Evolutionary conservation across 2,113 vertebrate species (phyloP), one percentile per base, ranked within the genome.

Genomic region (Rostratula benghalensis): DNA sequence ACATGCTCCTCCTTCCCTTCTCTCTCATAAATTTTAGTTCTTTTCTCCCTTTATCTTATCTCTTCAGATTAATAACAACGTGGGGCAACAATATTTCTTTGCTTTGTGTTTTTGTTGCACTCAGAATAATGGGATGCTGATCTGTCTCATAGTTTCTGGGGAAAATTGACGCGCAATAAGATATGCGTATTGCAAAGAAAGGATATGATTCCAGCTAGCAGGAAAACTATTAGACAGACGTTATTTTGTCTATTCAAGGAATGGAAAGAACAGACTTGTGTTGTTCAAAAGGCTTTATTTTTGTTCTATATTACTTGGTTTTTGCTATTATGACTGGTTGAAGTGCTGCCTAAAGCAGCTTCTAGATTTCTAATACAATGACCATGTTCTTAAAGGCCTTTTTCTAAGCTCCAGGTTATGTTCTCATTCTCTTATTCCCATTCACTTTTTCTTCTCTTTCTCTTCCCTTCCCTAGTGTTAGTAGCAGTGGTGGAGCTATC

Each of bases 291-390:
- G 46, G 11, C 59, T 93, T 94, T 85, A 23, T 90, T 67, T 83
- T 88, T 87, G 37, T 90, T 88, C 88, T 67, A 30, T 65, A 61
- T 70, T 70, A 41, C n/a, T 54, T 71, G 77, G 68, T 73, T 71
- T 74, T 73, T 31, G 6, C 35, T 83, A 43, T 83, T 85, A 71
- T 3, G 59, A 33, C 31, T 83, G 88, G n/a, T 86, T 74, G 59
- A 94, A 80, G 25, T 74, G 48, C 30, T 74, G 68, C 71, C 86
- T 83, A 57, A 88, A 92, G 75, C 50, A 89, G 16, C 8, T 81
- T 89, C 79, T 77, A 76, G 54, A 74, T 93, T 90, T 94, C n/a
- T 56, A 75, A 89, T 81, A 60, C n/a, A 93, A 92, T 56, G 77
- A 33, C 46, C 12, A 6, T 27, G 33, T 89, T 67, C 80, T 45